Percentiles rank a stretch among this genome's conserved stretches.
These are phyloP conservation scores for Aplocera efformata DNA, from an alignment of 2,888 invertebrate species.

Conservation along the genomic window DNA sequence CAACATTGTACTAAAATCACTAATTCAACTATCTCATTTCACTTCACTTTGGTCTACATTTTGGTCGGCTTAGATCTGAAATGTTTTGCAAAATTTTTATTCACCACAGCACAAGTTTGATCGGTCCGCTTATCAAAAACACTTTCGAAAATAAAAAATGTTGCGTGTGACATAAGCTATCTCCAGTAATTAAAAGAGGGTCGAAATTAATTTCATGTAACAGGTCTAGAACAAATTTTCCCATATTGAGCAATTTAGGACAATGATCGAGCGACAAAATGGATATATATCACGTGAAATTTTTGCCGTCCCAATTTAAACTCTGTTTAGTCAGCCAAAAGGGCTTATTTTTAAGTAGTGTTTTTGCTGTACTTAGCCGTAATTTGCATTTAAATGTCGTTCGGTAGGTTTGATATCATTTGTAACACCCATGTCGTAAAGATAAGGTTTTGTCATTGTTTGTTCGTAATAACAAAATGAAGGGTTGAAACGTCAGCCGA, in stretches of 20 bases:
- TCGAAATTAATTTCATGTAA: constrained; percentile 19
- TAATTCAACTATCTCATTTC: constrained; percentile 34
- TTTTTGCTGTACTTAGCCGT: constrained; percentile 3
- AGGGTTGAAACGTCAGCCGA: constrained; percentile 19
- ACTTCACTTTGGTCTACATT: constrained; percentile 11
- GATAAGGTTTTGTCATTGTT: constrained; percentile 31
- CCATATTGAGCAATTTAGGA: constrained; percentile 26
- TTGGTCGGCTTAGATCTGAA: not conserved
- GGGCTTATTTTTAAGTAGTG: constrained; percentile 6
- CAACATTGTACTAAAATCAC: constrained; percentile 49
- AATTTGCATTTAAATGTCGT: constrained; percentile 22
- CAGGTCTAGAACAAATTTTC: constrained; percentile 17
- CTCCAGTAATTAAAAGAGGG: constrained; percentile 19
- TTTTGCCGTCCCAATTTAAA: not conserved
- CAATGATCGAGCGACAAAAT: constrained; percentile 23
- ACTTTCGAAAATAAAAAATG: constrained; percentile 4
- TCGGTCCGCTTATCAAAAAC: not conserved
- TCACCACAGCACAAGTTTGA: too few relatives aligned
- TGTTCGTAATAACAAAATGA: constrained; percentile 23
- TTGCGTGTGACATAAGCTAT: constrained; percentile 12
- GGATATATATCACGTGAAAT: not conserved
- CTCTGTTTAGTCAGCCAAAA: constrained; percentile 1
- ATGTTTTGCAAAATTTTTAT: not conserved
- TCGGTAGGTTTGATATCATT: constrained; percentile 21
- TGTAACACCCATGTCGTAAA: constrained; percentile 27